These are phyloP conservation scores for Gonioctena quinquepunctata DNA, from an alignment of 1,140 invertebrate genomes.

Conservation along the genomic window DNA sequence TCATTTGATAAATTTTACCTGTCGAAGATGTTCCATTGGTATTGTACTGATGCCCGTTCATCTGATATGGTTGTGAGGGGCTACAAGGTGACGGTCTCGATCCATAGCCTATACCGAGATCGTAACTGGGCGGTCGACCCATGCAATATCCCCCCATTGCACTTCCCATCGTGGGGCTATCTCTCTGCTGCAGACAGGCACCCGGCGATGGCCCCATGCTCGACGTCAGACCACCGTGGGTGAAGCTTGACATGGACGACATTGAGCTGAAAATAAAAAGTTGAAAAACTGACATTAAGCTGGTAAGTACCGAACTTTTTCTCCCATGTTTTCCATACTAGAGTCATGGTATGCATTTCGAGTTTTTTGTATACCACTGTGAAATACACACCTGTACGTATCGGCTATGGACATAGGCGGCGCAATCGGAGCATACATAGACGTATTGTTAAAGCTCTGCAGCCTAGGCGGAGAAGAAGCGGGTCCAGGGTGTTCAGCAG, in stretches of 20 bases:
- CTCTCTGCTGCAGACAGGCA: conserved; percentile 70
- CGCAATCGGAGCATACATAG: conserved; percentile 94
- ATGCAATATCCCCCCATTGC: conserved; percentile 59
- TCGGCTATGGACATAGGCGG: conserved; percentile 94
- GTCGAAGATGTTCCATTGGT: conserved; percentile 64
- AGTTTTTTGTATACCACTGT: no score
- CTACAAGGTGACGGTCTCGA: conserved; percentile 66
- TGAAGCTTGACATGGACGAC: conserved; percentile 63
- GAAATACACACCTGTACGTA: conserved; percentile 84
- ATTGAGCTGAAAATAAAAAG: conserved; percentile 57
- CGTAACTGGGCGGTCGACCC: conserved; percentile 66
- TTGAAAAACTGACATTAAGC: neutral
- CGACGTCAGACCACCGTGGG: conserved; percentile 52
- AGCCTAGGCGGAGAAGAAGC: conserved; percentile 68
- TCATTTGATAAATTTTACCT: conserved; percentile 59
- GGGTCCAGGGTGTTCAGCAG: conserved; percentile 46
- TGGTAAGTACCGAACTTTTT: no score
- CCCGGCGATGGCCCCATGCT: conserved; percentile 63
- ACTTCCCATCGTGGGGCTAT: conserved; percentile 56
- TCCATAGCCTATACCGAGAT: conserved; percentile 69
- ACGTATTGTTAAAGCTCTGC: conserved; percentile 77
- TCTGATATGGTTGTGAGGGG: conserved; percentile 67
- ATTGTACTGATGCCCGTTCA: conserved; percentile 66
- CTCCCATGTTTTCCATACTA: no score
- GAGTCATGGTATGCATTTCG: no score